These are phyloP conservation scores for Ciconia boyciana DNA, from an alignment of 2,113 vertebrate genomes.

Conservation along the genomic window DNA sequence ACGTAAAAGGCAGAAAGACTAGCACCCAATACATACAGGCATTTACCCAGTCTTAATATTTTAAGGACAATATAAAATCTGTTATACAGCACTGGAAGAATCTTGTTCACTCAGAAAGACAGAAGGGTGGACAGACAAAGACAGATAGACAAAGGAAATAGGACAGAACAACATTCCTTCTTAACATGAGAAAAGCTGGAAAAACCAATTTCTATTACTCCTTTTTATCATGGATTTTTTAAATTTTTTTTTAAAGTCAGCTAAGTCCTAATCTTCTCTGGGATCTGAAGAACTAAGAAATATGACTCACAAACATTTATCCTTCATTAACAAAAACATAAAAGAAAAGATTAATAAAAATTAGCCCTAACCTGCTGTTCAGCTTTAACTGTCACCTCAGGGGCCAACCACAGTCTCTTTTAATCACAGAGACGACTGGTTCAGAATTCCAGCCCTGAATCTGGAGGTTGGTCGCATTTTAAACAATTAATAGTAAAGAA, in stretches of 20 bases:
- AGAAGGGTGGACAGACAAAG: background rate
- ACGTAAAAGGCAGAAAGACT: background rate
- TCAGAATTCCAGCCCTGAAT: background rate
- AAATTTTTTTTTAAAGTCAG: background rate
- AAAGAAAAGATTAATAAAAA: constrained; percentile 48
- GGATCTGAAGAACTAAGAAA: constrained; percentile 33
- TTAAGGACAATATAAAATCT: background rate
- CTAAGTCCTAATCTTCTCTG: constrained; percentile 10
- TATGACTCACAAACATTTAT: constrained; percentile 27
- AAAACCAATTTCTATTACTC: background rate
- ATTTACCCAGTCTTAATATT: background rate
- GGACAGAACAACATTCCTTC: background rate
- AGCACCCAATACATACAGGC: background rate
- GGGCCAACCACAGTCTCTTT: background rate
- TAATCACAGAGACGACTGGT: background rate
- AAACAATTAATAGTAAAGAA: background rate
- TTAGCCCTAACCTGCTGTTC: constrained; percentile 21
- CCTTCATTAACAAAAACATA: constrained; percentile 47
- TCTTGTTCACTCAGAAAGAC: background rate
- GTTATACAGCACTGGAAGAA: background rate
- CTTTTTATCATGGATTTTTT: background rate
- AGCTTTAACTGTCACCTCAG: background rate
- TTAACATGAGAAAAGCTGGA: background rate
- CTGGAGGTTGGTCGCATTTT: background rate
- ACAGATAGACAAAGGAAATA: background rate